Evolutionary conservation across 2,797 vertebrate species (phyloP).

Genomic region (Trichosurus vulpecula): DNA sequence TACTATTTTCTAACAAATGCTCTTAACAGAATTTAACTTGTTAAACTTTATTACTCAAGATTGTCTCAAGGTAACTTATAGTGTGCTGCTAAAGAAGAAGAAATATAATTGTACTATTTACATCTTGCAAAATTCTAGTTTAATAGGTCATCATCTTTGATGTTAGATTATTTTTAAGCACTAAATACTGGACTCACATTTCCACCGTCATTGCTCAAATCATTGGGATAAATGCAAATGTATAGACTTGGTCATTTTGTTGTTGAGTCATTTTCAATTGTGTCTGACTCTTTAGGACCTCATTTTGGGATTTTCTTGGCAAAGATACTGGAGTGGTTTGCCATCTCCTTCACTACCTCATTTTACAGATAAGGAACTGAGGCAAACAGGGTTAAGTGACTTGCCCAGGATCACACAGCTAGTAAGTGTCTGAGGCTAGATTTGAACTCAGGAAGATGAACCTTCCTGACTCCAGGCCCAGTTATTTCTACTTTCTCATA

Average conservation of each 20-base stretch:
- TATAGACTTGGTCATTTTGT: background rate
- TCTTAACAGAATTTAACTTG: conserved; percentile 48
- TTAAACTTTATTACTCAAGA: conserved; percentile 15
- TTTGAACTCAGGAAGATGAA: background rate
- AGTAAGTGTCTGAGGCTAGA: background rate
- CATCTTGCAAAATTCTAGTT: background rate
- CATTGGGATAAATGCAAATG: conserved; percentile 1
- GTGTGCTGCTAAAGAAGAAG: background rate
- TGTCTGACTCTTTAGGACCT: background rate
- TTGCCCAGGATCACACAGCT: background rate
- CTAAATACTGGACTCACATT: background rate
- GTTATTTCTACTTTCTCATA: too few relatives aligned
- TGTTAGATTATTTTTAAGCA: background rate
- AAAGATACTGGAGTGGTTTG: background rate
- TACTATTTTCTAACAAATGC: conserved; percentile 12
- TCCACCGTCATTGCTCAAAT: background rate
- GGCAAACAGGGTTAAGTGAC: background rate
- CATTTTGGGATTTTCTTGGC: background rate
- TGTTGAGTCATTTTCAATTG: background rate
- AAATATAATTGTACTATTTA: background rate
- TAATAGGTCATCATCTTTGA: background rate
- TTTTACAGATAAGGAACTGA: background rate
- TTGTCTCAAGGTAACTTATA: background rate
- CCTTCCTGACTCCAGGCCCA: background rate
- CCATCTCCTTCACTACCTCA: background rate